Base-by-base conservation (phyloP, 2,888 invertebrate genomes). In the Dendrolimus houi region DNA sequence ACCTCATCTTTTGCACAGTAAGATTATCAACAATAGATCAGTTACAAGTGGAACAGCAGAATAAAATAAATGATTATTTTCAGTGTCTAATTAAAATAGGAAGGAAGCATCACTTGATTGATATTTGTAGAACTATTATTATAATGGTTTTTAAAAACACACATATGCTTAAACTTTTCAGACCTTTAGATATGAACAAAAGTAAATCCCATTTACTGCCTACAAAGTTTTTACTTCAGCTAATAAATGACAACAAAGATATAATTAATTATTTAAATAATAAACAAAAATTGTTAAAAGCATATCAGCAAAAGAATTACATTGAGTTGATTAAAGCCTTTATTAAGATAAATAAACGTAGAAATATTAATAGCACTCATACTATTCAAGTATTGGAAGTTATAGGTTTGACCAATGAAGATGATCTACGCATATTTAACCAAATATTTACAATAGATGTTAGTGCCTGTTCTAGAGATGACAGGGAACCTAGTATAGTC, bases 281-380 rank as follows among this genome's bases (percentile, higher is more conserved):
- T 12, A 85, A 78, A 62, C 72, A 79, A 60, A 79, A 70, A 55
- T 69, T 91, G 60, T 72, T 93, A 14, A 81, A 81, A 56, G 84
- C 91, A 1, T 94, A 91, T 65, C 90, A 89, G 68, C 83, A 89
- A 59, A 94, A 93, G 72, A 89, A 93, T 61, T 83, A 91, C 54
- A 71, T 71, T 58, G 83, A 90, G 65, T 74, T 93, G 8, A 72
- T 80, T 1, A 84, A 81, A 67, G 81, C 87, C 1, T 79, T 93
- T 52, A 80, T 83, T 59, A 92, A 92, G 75, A 82, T 91, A 17
- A 84, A 80, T 62, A 84, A 81, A 69, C 76, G 73, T 56, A 83
- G 83, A 63, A 79, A 81, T 65, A 62, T 81, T 0, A 79, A 79
- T 56, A 74, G 79, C 64, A 75, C 77, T 52, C 80, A 80, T 61